Evolutionary conservation across 2,113 vertebrate species (phyloP).

Genomic region (Prionailurus viverrinus): DNA sequence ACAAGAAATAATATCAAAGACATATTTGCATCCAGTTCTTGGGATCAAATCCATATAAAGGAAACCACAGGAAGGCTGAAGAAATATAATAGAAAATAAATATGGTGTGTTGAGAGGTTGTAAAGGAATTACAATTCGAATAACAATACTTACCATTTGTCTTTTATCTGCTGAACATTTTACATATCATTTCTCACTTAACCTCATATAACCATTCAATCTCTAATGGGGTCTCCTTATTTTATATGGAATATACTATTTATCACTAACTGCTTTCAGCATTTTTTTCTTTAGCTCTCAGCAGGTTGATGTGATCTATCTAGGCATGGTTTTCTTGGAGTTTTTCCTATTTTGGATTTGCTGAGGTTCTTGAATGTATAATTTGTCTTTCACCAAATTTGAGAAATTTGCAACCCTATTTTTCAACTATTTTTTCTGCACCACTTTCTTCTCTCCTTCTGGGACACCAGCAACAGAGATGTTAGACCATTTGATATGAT

Average conservation of each 20-base stretch:
- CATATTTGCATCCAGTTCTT: background rate
- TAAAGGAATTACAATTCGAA: background rate
- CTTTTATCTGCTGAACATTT: background rate
- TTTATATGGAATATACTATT: background rate
- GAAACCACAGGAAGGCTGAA: background rate
- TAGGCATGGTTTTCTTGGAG: background rate
- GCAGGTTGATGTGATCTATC: background rate
- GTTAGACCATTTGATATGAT: background rate
- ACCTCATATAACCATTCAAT: background rate
- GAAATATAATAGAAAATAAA: constrained; percentile 16
- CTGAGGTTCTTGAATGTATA: background rate
- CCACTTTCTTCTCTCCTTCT: background rate
- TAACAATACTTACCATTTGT: background rate
- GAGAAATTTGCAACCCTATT: background rate
- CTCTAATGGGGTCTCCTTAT: background rate
- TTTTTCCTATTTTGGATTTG: constrained; percentile 22
- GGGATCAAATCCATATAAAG: background rate
- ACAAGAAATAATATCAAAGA: constrained; percentile 47
- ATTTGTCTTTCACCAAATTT: background rate
- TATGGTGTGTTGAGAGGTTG: background rate
- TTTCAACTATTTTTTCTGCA: background rate
- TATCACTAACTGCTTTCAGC: constrained; percentile 25
- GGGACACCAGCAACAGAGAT: background rate
- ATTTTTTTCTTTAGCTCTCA: constrained; percentile 38
- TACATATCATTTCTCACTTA: background rate